Evolutionary conservation across 2,797 vertebrate species (phyloP), one percentile per base, ranked within the genome.

Genomic region (Myoxocephalus aenaeus): DNA sequence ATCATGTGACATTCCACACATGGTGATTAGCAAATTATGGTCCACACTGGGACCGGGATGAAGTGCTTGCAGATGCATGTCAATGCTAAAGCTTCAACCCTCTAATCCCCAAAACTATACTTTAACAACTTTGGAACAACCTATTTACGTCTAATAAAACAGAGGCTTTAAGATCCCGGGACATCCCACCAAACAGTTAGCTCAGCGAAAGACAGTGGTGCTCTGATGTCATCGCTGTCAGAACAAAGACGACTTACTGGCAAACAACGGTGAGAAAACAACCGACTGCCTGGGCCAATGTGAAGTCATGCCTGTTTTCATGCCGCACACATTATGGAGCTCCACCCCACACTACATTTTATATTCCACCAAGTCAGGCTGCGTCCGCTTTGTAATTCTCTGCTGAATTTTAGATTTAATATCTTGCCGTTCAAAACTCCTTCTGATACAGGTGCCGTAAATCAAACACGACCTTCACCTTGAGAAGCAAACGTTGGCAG

Each of bases 1-100:
- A 87, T 90, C 85, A 88, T 81, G 86, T 84, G 86, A 86, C 89
- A 87, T 91, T 92, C 88, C 89, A 86, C 84, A 90, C 67, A 44
- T 68, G 70, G 73, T 74, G 86, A 91, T 93, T 92, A 86, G 82
- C 71, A 90, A 90, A 91, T 89, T 88, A 89, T 3, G 65, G 80
- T 81, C 84, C 75, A 65, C 73, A 59, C 62, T 27, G 70, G 75
- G 82, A 86, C 73, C 50, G 75, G 59, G 90, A 91, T 82, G 85
- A 91, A 84, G 90, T 91, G 91, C 87, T 92, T 82, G 82, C 79
- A 83, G 90, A 90, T 84, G 90, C 73, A 71, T 82, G 80, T 87
- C 74, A 36, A 65, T 79, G 77, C 66, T 8, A 10, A 11, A 36
- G 61, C 59, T 87, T 75, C 65, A 81, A 79, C 65, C 81, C 71